These are phyloP conservation scores for Tokudaia tokunoshimensis DNA, from an alignment of 2,797 vertebrate species.

Conservation along the genomic window DNA sequence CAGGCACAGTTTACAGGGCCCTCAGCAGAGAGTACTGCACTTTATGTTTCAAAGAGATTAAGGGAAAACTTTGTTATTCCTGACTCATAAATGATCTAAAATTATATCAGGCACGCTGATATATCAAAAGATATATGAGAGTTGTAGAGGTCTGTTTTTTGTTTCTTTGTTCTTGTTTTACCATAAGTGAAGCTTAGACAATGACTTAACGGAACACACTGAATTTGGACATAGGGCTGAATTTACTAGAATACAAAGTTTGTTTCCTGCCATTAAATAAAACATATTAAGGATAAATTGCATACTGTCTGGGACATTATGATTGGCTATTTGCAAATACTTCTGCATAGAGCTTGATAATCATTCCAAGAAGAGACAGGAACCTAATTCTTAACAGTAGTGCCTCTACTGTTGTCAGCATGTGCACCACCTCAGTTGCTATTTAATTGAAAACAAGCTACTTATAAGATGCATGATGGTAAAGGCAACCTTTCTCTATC, in stretches of 20 bases:
- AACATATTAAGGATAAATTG: conserved; percentile 34
- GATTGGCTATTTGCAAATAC: background rate
- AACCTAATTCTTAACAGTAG: background rate
- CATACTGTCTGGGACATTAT: background rate
- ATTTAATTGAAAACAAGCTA: background rate
- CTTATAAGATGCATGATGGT: background rate
- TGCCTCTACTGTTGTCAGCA: background rate
- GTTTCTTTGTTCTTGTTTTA: background rate
- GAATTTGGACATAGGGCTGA: conserved; percentile 15
- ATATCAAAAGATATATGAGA: conserved; percentile 41
- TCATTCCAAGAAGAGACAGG: background rate
- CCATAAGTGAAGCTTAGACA: background rate
- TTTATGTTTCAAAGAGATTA: conserved; percentile 36
- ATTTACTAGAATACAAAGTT: conserved; percentile 25
- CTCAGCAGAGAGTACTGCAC: background rate
- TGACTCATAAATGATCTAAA: conserved; percentile 57
- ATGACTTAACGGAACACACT: conserved; percentile 26
- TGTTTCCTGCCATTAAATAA: conserved; percentile 28
- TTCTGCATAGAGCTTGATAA: background rate
- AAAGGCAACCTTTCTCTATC: background rate
- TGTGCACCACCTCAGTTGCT: background rate
- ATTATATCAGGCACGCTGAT: background rate
- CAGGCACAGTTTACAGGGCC: background rate
- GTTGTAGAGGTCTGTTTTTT: background rate
- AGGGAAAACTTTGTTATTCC: background rate